Evolutionary conservation across 2,113 vertebrate species (phyloP).

Genomic region (Thalassoma bifasciatum): DNA sequence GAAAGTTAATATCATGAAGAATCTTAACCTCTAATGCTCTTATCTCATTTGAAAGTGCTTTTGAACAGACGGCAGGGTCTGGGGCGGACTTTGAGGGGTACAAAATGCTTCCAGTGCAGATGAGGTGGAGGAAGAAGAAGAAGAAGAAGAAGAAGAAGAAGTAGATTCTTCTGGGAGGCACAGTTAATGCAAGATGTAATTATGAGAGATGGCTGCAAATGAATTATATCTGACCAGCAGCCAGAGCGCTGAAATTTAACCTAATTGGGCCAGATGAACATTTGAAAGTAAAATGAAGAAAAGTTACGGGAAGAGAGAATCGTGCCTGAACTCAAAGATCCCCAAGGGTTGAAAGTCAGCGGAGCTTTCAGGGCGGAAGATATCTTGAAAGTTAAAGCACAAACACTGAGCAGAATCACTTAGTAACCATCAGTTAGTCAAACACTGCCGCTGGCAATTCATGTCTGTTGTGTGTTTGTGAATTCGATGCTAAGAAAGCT

Average conservation of each 20-base stretch:
- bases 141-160: constrained; percentile 40
- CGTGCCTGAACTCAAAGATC: not conserved
- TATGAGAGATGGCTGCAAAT: constrained; percentile 64
- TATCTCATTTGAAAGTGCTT: constrained; percentile 78
- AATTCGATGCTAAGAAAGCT: constrained; percentile 19
- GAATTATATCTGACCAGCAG: constrained; percentile 77
- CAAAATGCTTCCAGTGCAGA: constrained; percentile 48
- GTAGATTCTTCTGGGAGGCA: constrained; percentile 57
- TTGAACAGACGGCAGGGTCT: constrained; percentile 42
- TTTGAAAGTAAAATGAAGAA: constrained; percentile 54
- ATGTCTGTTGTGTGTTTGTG: not conserved
- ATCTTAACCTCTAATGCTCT: constrained; percentile 80
- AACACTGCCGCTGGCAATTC: constrained; percentile 23
- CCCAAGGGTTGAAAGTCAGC: not conserved
- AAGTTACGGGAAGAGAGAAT: constrained; percentile 11
- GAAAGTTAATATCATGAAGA: constrained; percentile 78
- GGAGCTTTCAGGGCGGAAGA: not conserved
- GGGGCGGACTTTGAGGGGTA: constrained; percentile 63
- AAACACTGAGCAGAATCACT: not conserved
- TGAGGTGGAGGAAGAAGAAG: constrained; percentile 45
- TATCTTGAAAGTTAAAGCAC: not conserved
- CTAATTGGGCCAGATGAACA: constrained; percentile 63
- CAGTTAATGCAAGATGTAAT: constrained; percentile 68
- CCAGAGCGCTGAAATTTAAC: constrained; percentile 62
- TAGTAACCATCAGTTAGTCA: not conserved